Percentiles rank a stretch among this genome's conserved stretches.
Conservation (phyloP, 2,113 vertebrate genomes). For the Oncorhynchus masou region DNA sequence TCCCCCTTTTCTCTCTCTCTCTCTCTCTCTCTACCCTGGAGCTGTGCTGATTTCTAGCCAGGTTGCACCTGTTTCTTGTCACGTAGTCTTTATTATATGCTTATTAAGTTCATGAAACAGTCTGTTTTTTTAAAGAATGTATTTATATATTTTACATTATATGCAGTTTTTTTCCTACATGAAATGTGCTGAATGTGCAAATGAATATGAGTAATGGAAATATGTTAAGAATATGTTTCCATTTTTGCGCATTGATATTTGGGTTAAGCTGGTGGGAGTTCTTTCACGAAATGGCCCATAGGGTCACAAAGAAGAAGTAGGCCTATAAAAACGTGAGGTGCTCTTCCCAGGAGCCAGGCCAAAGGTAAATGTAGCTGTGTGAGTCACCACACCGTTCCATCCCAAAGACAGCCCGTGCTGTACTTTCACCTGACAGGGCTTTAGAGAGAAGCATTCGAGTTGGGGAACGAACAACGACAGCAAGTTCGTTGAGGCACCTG, state of each 20-base stretch:
- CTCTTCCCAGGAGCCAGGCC: neutral
- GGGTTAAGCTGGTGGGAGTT: conserved; percentile 17
- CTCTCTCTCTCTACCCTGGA: conserved; percentile 5
- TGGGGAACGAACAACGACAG: neutral
- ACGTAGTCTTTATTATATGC: neutral
- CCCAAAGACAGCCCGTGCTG: conserved; percentile 5
- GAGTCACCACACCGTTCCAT: conserved; percentile 14
- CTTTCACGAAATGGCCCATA: neutral
- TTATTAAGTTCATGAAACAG: neutral
- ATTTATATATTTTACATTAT: neutral
- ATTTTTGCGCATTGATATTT: neutral
- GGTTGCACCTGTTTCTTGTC: neutral
- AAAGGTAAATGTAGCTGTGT: neutral
- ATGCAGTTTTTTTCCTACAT: neutral
- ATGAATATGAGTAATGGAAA: conserved; percentile 48
- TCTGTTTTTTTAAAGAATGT: neutral
- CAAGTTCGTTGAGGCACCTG: neutral
- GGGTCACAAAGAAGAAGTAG: neutral
- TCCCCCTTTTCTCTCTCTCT: neutral
- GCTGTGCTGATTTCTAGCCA: conserved; percentile 2
- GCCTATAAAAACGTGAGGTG: neutral
- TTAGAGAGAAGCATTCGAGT: neutral
- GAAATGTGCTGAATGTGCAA: conserved; percentile 33
- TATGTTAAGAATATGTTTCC: conserved; percentile 25
- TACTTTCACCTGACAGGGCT: neutral